These are phyloP conservation scores for Proales similis DNA, from an alignment of 1,140 invertebrate genomes.

Conservation along the genomic window DNA sequence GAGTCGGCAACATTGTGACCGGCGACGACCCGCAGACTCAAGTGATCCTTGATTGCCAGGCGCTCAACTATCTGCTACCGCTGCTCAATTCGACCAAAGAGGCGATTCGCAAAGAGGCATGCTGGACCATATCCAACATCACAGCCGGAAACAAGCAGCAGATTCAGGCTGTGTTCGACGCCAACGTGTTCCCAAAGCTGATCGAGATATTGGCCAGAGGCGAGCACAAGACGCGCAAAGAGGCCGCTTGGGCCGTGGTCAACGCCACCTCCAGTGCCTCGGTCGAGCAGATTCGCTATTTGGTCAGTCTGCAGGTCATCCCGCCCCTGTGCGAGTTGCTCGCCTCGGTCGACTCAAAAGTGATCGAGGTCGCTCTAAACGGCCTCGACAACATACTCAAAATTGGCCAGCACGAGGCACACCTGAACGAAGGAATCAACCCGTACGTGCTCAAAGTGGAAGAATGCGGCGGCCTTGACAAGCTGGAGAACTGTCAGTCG, in stretches of 20 bases:
- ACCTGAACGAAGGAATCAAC: conserved; percentile 64
- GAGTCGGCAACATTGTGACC: conserved; percentile 94
- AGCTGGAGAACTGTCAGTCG: conserved; percentile 82
- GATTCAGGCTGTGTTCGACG: conserved; percentile 87
- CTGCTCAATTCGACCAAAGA: conserved; percentile 69
- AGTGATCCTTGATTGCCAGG: conserved; percentile 69
- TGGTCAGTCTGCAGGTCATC: conserved; percentile 68
- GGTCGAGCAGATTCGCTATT: conserved; percentile 72
- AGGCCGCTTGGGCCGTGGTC: conserved; percentile 94
- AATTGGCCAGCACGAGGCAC: conserved; percentile 75
- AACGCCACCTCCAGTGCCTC: conserved; percentile 92
- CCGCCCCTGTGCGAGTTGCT: conserved; percentile 87
- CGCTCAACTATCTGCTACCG: conserved; percentile 73
- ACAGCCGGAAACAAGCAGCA: conserved; percentile 89
- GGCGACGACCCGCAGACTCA: conserved; percentile 95
- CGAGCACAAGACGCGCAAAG: conserved; percentile 92
- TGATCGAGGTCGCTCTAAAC: conserved; percentile 93
- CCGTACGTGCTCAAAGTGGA: conserved; percentile 84
- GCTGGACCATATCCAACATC: conserved; percentile 96
- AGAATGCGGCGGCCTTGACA: conserved; percentile 76
- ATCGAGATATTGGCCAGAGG: conserved; percentile 82
- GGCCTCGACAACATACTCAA: conserved; percentile 91
- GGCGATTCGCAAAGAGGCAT: conserved; percentile 85
- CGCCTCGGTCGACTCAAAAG: conserved; percentile 85
- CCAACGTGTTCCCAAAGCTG: conserved; percentile 82